phyloP scores from a whole-genome alignment of 2,113 vertebrate genomes.

The Eretmochelys imbricata region DNA sequence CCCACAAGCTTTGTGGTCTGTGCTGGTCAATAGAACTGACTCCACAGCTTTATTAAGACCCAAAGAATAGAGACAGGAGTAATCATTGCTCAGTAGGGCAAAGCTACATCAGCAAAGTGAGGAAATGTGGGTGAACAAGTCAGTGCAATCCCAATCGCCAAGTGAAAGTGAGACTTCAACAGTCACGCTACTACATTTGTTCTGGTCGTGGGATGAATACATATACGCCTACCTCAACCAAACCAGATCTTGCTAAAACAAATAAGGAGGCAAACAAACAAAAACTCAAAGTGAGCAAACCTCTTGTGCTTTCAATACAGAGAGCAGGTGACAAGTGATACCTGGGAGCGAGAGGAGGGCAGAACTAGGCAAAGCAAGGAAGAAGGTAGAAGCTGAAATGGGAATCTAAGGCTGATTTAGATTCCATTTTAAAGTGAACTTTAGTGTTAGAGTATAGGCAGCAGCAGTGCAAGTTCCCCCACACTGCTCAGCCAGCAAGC shows the following conservation, averaged over 20 bases:
- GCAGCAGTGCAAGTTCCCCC: not conserved
- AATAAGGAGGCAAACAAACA: not conserved
- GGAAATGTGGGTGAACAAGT: not conserved
- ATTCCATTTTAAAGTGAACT: not conserved
- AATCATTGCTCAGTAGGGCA: not conserved
- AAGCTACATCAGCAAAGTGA: not conserved
- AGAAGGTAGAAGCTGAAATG: not conserved
- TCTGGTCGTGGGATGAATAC: not conserved
- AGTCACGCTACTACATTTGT: not conserved
- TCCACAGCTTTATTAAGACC: not conserved
- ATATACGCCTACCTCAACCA: not conserved
- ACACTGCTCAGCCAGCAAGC: not conserved
- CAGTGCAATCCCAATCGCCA: not conserved
- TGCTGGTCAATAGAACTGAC: not conserved
- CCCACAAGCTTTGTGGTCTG: not conserved
- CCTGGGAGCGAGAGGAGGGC: not conserved
- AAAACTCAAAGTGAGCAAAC: not conserved
- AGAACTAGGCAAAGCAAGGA: not conserved
- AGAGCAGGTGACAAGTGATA: not conserved
- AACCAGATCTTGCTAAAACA: not conserved
- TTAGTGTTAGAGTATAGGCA: not conserved
- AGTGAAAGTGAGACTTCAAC: not conserved
- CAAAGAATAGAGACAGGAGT: not conserved
- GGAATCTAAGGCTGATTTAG: not conserved
- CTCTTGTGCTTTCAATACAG: not conserved